Percentiles rank a stretch among this genome's conserved stretches.
These are phyloP conservation scores for Crossocerus cetratus DNA, from an alignment of 2,888 invertebrate species.

Conservation along the genomic window DNA sequence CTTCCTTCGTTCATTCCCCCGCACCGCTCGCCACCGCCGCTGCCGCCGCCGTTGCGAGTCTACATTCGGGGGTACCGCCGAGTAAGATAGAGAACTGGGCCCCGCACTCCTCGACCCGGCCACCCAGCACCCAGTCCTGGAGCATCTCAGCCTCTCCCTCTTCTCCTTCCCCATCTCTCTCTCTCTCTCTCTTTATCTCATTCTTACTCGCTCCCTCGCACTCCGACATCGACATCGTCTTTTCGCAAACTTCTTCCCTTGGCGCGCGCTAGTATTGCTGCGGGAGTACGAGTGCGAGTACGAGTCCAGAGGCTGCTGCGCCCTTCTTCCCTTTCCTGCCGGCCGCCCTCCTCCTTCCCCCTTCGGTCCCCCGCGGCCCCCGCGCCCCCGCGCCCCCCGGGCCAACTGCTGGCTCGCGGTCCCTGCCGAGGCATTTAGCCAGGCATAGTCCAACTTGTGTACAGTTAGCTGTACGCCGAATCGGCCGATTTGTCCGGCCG, in stretches of 20 bases:
- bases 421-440: conserved; percentile 67
- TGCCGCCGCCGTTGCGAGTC: too few species aligned
- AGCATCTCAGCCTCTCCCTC: conserved; percentile 19
- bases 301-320: conserved; percentile 9
- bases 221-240: conserved; percentile 37
- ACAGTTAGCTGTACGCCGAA: conserved; percentile 71
- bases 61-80: too few species aligned
- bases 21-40: conserved; percentile 36
- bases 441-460: conserved; percentile 73
- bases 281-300: not conserved
- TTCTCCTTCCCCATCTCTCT: conserved; percentile 13
- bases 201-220: conserved; percentile 28
- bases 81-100: too few species aligned
- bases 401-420: conserved; percentile 28
- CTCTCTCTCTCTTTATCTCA: conserved; percentile 30
- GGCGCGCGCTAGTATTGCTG: conserved; percentile 22
- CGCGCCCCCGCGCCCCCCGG: conserved; percentile 49
- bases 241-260: conserved; percentile 37
- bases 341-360: conserved; percentile 13
- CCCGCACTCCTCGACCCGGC: conserved; percentile 2
- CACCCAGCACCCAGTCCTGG: conserved; percentile 7
- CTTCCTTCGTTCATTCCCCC: conserved; percentile 54
- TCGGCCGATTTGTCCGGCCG: too few species aligned
- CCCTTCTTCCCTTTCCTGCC: not conserved
- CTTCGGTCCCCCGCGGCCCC: conserved; percentile 42